A percentile compares a stretch with the other conserved stretches of the same genome.
Conservation (phyloP, 2,888 invertebrate species). For the Drosophila anceps region DNA sequence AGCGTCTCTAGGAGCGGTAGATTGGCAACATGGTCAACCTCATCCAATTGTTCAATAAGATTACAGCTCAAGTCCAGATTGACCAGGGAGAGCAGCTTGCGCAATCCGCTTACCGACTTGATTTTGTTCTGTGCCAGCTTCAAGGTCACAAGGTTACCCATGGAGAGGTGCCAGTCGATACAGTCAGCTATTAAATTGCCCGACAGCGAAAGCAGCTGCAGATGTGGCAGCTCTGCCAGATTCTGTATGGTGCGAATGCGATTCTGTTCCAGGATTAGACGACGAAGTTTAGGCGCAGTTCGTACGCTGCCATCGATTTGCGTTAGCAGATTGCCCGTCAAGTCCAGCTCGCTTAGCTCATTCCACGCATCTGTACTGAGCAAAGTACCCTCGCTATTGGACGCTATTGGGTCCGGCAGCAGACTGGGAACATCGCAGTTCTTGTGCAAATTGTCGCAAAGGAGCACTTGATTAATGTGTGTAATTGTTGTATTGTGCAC, state of each 20-base stretch:
- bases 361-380: slow-evolving; percentile 86
- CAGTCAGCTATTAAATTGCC: slow-evolving; percentile 91
- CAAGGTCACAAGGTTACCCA: slow-evolving; percentile 95
- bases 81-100: slow-evolving; percentile 94
- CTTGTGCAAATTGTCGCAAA: slow-evolving; percentile 94
- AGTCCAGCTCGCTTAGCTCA: slow-evolving; percentile 89
- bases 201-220: slow-evolving; percentile 91
- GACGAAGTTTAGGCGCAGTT: slow-evolving; percentile 90
- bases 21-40: slow-evolving; percentile 91
- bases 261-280: slow-evolving; percentile 92
- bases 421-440: slow-evolving; percentile 66
- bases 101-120: slow-evolving; percentile 89
- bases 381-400: slow-evolving; percentile 30
- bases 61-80: slow-evolving; percentile 95
- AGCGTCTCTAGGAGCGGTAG: slow-evolving; percentile 95
- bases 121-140: slow-evolving; percentile 95
- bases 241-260: slow-evolving; percentile 90
- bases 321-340: slow-evolving; percentile 92
- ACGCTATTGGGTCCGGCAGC: slow-evolving; percentile 41
- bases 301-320: slow-evolving; percentile 93
- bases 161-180: slow-evolving; percentile 92
- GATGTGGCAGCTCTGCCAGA: slow-evolving; percentile 91
- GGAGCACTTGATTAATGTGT: slow-evolving; percentile 90
- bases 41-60: slow-evolving; percentile 91
- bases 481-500: slow-evolving; percentile 84